Conservation (phyloP, 2,888 invertebrate genomes). For the Athalia rosae region DNA sequence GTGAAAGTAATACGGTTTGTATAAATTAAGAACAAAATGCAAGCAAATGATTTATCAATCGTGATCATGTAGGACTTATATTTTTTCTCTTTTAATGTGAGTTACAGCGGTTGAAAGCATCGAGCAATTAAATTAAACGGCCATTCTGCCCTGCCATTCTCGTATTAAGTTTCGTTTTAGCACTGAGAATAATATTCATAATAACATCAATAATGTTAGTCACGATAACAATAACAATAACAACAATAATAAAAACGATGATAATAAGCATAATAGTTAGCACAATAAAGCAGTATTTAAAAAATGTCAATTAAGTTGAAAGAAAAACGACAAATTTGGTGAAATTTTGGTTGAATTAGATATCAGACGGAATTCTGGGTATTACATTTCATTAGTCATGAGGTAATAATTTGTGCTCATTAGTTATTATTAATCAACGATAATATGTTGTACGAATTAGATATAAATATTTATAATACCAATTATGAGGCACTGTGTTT, state of each 20-base stretch:
- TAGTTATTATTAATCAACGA: constrained; percentile 50
- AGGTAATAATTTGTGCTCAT: constrained; percentile 66
- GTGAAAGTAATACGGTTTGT: constrained; percentile 39
- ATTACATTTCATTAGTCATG: constrained; percentile 56
- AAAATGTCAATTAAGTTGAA: constrained; percentile 65
- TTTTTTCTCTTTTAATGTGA: too few species aligned
- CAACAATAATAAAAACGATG: not conserved
- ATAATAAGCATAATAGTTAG: constrained; percentile 36
- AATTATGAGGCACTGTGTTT: not conserved
- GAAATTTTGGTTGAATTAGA: not conserved
- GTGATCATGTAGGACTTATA: not conserved
- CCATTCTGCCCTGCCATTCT: not conserved
- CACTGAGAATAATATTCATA: too few species aligned
- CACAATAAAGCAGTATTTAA: constrained; percentile 61
- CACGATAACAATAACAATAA: not conserved
- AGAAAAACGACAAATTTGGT: constrained; percentile 52
- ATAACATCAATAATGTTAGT: too few species aligned
- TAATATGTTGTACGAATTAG: constrained; percentile 2
- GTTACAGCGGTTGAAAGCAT: too few species aligned
- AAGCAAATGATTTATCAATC: constrained; percentile 1
- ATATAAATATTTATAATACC: not conserved
- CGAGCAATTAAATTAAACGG: too few species aligned
- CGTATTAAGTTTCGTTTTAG: too few species aligned
- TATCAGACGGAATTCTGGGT: not conserved
- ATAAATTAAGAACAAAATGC: not conserved